A percentile compares a stretch with the other conserved stretches of the same genome.
Evolutionary conservation across 1,140 invertebrate species (phyloP).

Genomic region (Sminthurinus signatus): DNA sequence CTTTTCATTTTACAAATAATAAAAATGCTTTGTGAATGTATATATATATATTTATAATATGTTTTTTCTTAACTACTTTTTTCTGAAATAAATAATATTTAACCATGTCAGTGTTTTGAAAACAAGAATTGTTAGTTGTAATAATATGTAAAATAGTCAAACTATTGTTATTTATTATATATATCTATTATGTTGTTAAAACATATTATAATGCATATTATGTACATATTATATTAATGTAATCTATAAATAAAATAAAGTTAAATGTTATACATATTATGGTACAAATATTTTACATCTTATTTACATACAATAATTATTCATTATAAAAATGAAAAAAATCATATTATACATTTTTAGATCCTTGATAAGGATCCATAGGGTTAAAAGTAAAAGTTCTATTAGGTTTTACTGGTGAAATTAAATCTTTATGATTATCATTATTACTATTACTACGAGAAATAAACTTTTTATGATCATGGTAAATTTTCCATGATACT

Average conservation of each 20-base stretch:
- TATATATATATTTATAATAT: too few relatives aligned
- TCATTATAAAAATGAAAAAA: neutral
- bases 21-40: too few relatives aligned
- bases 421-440: too few relatives aligned
- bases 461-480: neutral
- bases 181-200: neutral
- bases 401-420: neutral
- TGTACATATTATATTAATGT: neutral
- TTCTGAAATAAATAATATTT: too few relatives aligned
- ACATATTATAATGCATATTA: neutral
- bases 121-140: too few relatives aligned
- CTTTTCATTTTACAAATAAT: too few relatives aligned
- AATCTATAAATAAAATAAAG: neutral
- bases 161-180: neutral
- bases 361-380: neutral
- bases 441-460: too few relatives aligned
- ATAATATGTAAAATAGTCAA: neutral
- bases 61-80: too few relatives aligned
- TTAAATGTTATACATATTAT: neutral
- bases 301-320: neutral
- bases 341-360: too few relatives aligned
- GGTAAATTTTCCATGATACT: neutral
- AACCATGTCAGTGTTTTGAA: too few relatives aligned
- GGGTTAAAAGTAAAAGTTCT: neutral
- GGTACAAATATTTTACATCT: neutral